Conservation (phyloP, 2,113 vertebrate genomes). For the Halichoeres trimaculatus region DNA sequence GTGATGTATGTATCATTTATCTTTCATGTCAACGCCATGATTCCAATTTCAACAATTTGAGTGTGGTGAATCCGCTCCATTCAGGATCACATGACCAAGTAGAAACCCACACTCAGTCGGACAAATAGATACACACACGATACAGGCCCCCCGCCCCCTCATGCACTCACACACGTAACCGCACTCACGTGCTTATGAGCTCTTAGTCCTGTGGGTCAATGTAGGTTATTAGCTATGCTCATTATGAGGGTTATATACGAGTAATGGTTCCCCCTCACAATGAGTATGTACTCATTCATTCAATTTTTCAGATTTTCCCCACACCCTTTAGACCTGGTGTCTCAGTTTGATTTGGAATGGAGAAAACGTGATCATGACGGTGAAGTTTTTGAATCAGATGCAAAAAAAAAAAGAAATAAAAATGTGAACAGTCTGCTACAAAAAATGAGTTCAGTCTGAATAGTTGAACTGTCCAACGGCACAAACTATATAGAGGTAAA, state of each 20-base stretch:
- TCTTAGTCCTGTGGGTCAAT: constrained; percentile 2
- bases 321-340: constrained; percentile 17
- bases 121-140: neutral
- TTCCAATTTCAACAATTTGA: too few species aligned
- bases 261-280: constrained; percentile 34
- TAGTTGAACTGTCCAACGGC: too few species aligned
- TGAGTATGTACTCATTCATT: constrained; percentile 18
- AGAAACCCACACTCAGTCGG: neutral
- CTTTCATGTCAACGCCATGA: too few species aligned
- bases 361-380: neutral
- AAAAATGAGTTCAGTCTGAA: neutral
- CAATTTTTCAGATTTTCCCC: constrained; percentile 38
- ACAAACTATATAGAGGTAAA: too few species aligned
- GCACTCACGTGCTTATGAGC: neutral
- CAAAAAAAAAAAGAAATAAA: too few species aligned
- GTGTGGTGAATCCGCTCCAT: too few species aligned
- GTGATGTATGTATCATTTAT: too few species aligned
- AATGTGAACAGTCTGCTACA: neutral
- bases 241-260: constrained; percentile 38
- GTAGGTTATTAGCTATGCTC: constrained; percentile 35
- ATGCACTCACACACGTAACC: neutral
- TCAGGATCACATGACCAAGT: too few species aligned
- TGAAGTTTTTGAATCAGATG: too few species aligned
- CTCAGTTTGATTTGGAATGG: constrained; percentile 6
- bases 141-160: neutral